Evolutionary conservation across 2,797 vertebrate species (phyloP).

Genomic region (Rhinogobio ventralis): DNA sequence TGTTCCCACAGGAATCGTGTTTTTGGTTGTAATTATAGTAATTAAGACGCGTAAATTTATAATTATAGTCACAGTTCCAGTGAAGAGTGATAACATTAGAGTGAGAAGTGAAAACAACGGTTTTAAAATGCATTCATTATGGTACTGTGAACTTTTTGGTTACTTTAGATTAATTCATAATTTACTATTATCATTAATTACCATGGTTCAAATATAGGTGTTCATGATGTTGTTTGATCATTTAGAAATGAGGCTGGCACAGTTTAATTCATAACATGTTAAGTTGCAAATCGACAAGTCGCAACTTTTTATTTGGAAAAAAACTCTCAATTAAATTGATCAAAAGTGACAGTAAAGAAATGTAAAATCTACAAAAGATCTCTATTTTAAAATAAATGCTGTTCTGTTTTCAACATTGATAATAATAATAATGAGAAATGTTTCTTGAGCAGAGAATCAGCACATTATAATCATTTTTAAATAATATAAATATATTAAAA

Average conservation of each 20-base stretch:
- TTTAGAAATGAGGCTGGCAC: not conserved
- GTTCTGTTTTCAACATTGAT: not conserved
- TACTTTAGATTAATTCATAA: not conserved
- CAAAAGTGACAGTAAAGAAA: too few relatives aligned
- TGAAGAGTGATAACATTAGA: not conserved
- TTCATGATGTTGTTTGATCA: not conserved
- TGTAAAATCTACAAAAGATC: too few relatives aligned
- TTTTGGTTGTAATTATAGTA: slow-evolving; percentile 28
- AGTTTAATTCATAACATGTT: not conserved
- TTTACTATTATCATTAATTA: not conserved
- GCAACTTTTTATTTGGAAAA: not conserved
- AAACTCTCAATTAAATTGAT: not conserved
- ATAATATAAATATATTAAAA: not conserved
- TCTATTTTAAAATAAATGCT: not conserved
- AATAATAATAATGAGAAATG: not conserved
- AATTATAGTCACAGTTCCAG: slow-evolving; percentile 12
- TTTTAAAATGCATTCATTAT: not conserved
- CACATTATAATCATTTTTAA: not conserved
- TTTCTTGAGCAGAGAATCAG: not conserved
- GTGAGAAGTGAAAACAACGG: not conserved
- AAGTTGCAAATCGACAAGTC: not conserved
- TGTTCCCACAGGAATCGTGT: not conserved
- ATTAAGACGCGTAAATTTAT: not conserved
- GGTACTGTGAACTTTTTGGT: not conserved
- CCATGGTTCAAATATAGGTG: not conserved